Conservation (phyloP, 2,113 vertebrate species). For the Tychaedon coryphoeus region DNA sequence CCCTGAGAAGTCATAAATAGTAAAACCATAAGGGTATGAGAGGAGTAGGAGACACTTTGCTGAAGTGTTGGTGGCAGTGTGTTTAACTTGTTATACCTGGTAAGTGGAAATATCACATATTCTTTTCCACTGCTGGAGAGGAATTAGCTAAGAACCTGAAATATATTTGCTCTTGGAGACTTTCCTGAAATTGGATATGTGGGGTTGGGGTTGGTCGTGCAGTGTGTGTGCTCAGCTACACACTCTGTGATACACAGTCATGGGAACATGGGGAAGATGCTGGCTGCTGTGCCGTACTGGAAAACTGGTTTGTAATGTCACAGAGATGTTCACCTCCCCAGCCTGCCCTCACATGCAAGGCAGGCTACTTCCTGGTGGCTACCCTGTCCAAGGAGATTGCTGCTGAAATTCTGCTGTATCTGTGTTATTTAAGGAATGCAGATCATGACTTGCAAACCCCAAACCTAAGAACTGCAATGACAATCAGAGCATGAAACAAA, state of each 20-base stretch:
- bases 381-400: not conserved
- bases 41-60: not conserved
- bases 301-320: not conserved
- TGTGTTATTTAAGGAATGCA: not conserved
- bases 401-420: not conserved
- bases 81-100: not conserved
- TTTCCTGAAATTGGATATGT: not conserved
- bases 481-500: not conserved
- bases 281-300: not conserved
- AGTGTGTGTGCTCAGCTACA: too few relatives aligned
- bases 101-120: not conserved
- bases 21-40: not conserved
- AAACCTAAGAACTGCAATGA: not conserved
- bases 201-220: accelerated
- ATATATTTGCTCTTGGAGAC: not conserved
- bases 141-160: not conserved
- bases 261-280: not conserved
- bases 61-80: not conserved
- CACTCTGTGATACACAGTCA: accelerated
- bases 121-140: not conserved
- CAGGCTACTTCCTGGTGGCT: not conserved
- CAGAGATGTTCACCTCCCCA: not conserved
- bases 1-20: not conserved
- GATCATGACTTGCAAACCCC: not conserved
- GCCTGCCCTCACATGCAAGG: not conserved